Conservation (phyloP, 2,113 vertebrate species). For the Strix uralensis region DNA sequence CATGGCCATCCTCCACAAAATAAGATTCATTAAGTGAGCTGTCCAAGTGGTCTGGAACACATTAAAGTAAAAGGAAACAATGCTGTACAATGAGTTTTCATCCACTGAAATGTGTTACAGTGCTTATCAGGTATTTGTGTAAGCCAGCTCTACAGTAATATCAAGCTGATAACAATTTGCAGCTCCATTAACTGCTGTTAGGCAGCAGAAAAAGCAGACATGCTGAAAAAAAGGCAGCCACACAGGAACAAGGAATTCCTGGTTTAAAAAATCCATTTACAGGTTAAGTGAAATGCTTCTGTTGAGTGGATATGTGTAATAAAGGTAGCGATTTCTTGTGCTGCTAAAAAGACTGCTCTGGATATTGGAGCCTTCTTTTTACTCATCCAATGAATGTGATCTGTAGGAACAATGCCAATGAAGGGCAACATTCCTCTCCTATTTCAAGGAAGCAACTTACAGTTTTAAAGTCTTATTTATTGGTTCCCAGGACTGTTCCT, state of each 20-base stretch:
- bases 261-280: neutral
- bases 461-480: neutral
- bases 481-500: neutral
- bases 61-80: conserved; percentile 22
- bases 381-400: neutral
- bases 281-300: neutral
- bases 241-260: neutral
- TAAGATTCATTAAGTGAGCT: conserved; percentile 33
- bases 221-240: neutral
- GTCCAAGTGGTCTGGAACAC: conserved; percentile 47
- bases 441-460: neutral
- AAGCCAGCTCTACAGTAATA: neutral
- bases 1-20: neutral
- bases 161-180: conserved; percentile 33
- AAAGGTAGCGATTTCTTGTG: neutral
- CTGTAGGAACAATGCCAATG: neutral
- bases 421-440: neutral
- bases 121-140: conserved; percentile 23
- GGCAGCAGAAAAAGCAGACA: neutral
- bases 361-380: neutral
- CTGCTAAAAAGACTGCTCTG: neutral
- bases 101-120: neutral
- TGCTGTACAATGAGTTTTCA: neutral
- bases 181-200: neutral
- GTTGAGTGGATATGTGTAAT: neutral